Evolutionary conservation across 2,113 vertebrate genomes (phyloP).

Genomic region (Orientallactaga bullata): DNA sequence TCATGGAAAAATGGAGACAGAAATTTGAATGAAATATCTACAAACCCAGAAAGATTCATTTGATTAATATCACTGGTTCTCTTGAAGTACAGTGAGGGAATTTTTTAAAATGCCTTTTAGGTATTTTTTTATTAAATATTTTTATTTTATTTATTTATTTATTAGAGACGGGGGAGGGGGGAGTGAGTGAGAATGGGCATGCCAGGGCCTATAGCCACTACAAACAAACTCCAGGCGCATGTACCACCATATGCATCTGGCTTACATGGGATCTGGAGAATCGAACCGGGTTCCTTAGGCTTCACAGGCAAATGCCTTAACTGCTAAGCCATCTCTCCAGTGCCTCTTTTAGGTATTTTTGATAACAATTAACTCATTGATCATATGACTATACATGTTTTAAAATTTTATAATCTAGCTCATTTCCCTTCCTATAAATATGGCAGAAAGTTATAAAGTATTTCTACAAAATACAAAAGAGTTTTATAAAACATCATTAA

Average conservation of each 20-base stretch:
- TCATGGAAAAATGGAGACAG: not conserved
- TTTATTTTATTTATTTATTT: too few species aligned
- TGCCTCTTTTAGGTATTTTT: not conserved
- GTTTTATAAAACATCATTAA: conserved; percentile 6
- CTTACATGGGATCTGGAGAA: too few species aligned
- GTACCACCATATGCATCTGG: too few species aligned
- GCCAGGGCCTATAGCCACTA: too few species aligned
- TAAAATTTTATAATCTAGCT: conserved; percentile 13
- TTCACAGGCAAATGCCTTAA: too few species aligned
- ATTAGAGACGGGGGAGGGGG: too few species aligned
- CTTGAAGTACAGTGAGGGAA: not conserved
- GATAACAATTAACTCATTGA: conserved; percentile 27
- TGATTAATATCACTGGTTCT: not conserved
- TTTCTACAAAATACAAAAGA: conserved; percentile 46
- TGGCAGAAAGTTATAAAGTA: not conserved
- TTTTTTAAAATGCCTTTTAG: not conserved
- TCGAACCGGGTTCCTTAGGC: too few species aligned
- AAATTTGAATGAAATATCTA: not conserved
- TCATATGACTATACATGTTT: not conserved
- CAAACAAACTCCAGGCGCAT: too few species aligned
- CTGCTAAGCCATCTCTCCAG: too few species aligned
- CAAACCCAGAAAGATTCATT: not conserved
- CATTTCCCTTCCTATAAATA: conserved; percentile 26
- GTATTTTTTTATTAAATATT: not conserved
- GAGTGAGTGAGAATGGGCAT: too few species aligned